Base-by-base conservation (phyloP, 2,888 invertebrate genomes). In the Chironomus riparius region DNA sequence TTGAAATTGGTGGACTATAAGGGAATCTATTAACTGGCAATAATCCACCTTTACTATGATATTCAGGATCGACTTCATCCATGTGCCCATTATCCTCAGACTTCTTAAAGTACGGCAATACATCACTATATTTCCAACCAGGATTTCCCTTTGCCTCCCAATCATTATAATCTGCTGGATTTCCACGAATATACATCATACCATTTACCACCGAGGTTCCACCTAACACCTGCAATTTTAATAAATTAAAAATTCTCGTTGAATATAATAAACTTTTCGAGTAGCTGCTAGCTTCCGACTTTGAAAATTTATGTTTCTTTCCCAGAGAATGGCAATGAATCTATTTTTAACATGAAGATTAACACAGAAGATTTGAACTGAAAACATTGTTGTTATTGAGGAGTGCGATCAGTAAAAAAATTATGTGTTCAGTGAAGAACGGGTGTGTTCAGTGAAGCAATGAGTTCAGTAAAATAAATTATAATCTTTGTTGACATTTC, bases 171-270 rank as follows among this genome's bases (percentile, higher is more conserved):
- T 97, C 97, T 77, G 89, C 89, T 24, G 91, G 88, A 77, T 94
- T 91, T 0, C 97, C 97, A 28, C 97, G 87, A 78, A 97, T 93
- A 83, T 97, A 97, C 89, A 93, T 95, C 97, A 97, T 97, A 22
- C 97, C 97, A 83, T 97, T 97, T 86, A 97, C 88, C 0, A 94
- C 94, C 15, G 95, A 95, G 0, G 95, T 95, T 0, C 97, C 97
- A 5, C 97, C 97, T 10, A 95, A 84, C 0, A 94, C 93, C 71
- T 71, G 28, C 12, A 24, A 38, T 38, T 7, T 38, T 4, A 38
- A 38, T 38, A 38, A 38, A 38, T 38, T 38, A 38, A 38, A n/a
- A 38, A 10, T 38, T 38, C 38, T 38, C 10, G 38, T 38, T 38
- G 38, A 38, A 38, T 38, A 38, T 38, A 38, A 38, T 38, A 38